These are phyloP conservation scores for Plotosus lineatus DNA, from an alignment of 2,113 vertebrate genomes.

Conservation along the genomic window DNA sequence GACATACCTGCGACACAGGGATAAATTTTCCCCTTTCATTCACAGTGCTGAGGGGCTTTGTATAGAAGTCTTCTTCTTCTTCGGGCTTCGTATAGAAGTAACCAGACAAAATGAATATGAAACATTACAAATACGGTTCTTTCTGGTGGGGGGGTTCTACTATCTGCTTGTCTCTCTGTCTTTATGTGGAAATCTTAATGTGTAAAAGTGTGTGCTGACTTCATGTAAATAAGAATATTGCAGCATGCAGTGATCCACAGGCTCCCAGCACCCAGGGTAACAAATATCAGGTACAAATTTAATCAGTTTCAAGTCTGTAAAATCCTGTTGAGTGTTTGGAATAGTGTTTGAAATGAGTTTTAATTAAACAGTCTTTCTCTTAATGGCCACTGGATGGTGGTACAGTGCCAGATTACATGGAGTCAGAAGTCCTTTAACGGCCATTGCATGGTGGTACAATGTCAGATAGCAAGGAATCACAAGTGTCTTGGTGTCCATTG, in stretches of 20 bases:
- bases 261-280: not conserved
- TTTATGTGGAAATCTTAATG: not conserved
- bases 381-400: too few species aligned
- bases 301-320: not conserved
- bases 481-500: not conserved
- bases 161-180: not conserved
- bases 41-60: not conserved
- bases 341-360: not conserved
- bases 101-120: not conserved
- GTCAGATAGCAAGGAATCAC: too few species aligned
- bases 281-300: not conserved
- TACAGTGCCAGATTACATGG: too few species aligned
- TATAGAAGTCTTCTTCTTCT: too few species aligned
- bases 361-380: not conserved
- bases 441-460: too few species aligned
- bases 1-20: not conserved
- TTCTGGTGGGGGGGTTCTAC: too few species aligned
- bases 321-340: not conserved
- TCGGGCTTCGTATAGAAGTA: not conserved
- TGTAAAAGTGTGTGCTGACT: not conserved
- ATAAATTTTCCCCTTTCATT: not conserved
- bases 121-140: not conserved
- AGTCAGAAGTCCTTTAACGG: too few species aligned
- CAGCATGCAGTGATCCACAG: not conserved
- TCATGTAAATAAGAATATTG: not conserved